Percentiles rank a stretch among this genome's conserved stretches.
These are phyloP conservation scores for Pteronotus mesoamericanus DNA, from an alignment of 2,797 vertebrate species.

Conservation along the genomic window DNA sequence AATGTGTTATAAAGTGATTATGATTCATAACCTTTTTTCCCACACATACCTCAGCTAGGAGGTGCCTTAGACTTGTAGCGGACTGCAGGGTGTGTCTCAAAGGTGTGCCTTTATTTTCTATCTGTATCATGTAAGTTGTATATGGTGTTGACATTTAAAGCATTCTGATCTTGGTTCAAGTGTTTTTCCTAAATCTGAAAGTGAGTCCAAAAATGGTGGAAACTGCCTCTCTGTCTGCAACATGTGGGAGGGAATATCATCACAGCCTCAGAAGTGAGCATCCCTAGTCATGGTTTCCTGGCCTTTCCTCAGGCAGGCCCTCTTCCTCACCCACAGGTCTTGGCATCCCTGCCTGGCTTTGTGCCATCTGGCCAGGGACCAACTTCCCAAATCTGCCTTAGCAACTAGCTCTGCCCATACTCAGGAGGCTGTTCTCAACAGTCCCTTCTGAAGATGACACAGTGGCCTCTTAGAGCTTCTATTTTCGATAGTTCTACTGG, in stretches of 20 bases:
- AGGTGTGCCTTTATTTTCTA: conserved; percentile 39
- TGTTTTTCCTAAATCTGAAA: not conserved
- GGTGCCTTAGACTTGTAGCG: not conserved
- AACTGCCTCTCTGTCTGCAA: not conserved
- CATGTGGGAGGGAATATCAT: not conserved
- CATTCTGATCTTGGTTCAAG: not conserved
- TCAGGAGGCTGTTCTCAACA: not conserved
- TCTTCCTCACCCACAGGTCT: conserved; percentile 12
- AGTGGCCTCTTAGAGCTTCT: not conserved
- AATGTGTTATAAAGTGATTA: not conserved
- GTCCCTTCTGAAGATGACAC: not conserved
- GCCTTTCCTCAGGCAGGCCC: conserved; percentile 4
- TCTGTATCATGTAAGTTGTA: not conserved
- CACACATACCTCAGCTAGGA: conserved; percentile 33
- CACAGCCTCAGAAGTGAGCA: not conserved
- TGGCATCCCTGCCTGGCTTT: conserved; percentile 6
- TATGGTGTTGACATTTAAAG: not conserved
- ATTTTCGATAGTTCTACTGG: not conserved
- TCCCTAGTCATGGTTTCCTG: not conserved
- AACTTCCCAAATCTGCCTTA: conserved; percentile 40
- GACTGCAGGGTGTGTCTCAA: conserved; percentile 36
- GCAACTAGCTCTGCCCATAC: conserved; percentile 10
- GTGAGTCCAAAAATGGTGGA: not conserved
- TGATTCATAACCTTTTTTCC: conserved; percentile 17
- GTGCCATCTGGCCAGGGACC: conserved; percentile 38